phyloP scores from a whole-genome alignment of 1,140 invertebrate species.

The Papilio dardanus region DNA sequence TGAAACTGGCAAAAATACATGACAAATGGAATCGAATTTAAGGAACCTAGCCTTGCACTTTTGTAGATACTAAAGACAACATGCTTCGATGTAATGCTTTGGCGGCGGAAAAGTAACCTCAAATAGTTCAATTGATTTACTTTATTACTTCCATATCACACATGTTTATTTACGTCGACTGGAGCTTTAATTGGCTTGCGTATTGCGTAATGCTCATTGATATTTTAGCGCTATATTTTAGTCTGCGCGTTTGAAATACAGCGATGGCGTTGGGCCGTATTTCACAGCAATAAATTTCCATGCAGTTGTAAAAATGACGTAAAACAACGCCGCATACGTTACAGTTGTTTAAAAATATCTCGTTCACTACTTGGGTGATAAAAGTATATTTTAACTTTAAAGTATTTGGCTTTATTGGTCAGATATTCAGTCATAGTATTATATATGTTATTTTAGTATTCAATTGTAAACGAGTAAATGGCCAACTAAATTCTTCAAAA shows the following conservation, averaged over 20 bases:
- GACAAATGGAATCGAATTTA: neutral
- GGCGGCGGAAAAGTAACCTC: no score
- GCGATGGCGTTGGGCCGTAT: conserved; percentile 1
- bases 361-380: neutral
- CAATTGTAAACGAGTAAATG: no score
- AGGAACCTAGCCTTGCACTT: no score
- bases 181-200: conserved; percentile 18
- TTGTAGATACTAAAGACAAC: no score
- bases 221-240: conserved; percentile 19
- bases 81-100: no score
- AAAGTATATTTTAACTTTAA: neutral
- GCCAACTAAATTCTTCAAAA: no score
- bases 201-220: conserved; percentile 17
- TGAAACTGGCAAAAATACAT: no score
- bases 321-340: conserved; percentile 11
- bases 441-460: no score
- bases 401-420: neutral
- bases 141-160: neutral
- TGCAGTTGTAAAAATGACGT: conserved; percentile 25
- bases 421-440: neutral
- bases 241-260: conserved; percentile 1
- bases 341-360: neutral
- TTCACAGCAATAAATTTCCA: conserved; percentile 10
- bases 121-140: neutral
- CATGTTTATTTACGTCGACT: conserved; percentile 18